phyloP scores from a whole-genome alignment of 1,140 invertebrate genomes.

The Leptestheria dahalacensis region DNA sequence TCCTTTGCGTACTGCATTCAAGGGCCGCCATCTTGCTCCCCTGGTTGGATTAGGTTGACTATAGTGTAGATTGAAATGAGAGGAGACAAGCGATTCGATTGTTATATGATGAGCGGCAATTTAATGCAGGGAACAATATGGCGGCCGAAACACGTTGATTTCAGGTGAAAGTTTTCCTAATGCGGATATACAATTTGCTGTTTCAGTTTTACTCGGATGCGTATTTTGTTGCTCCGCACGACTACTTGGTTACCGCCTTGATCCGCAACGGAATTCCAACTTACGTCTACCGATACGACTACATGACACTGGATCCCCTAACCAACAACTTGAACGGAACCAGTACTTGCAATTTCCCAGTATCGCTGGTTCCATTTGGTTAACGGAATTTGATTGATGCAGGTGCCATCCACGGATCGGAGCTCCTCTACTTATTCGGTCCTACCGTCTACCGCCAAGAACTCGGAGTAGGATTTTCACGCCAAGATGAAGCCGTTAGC shows the following conservation, averaged over 20 bases:
- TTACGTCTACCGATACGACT: conserved; percentile 30
- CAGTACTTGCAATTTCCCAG: conserved; percentile 12
- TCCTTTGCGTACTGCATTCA: no score
- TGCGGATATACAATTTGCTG: no score
- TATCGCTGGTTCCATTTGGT: background rate
- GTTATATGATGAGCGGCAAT: no score
- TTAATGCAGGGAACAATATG: no score
- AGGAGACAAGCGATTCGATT: no score
- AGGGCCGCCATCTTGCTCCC: no score
- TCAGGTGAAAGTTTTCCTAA: no score
- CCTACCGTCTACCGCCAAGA: conserved; percentile 38
- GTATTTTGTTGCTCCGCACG: conserved; percentile 25
- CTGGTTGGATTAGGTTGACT: no score
- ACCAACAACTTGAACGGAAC: conserved; percentile 24
- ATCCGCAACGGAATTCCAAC: conserved; percentile 18
- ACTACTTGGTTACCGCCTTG: conserved; percentile 23
- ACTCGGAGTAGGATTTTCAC: conserved; percentile 33
- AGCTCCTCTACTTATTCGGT: conserved; percentile 45
- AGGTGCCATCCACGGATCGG: conserved; percentile 44
- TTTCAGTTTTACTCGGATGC: conserved; percentile 29
- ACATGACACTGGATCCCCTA: conserved; percentile 30
- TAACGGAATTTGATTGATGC: conserved; percentile 17
- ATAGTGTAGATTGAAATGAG: no score
- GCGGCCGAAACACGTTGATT: no score
- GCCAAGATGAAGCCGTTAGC: conserved; percentile 40